Evolutionary conservation across 1,140 invertebrate species (phyloP), one percentile per base, ranked within the genome.

Genomic region (Pseudomyrmex concolor): DNA sequence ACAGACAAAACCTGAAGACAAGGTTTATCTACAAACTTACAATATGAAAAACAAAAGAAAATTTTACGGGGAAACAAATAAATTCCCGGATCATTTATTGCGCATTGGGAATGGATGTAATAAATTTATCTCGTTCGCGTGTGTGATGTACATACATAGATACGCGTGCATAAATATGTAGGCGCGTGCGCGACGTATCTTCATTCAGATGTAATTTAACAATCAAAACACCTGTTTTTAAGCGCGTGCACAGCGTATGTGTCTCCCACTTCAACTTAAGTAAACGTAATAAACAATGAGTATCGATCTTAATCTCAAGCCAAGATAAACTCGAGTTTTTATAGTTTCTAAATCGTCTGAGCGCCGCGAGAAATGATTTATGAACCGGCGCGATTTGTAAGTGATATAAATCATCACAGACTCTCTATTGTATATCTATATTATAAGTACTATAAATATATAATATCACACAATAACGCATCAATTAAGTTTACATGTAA

Each of bases 231-330:
- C 5, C 57, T 15, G 50, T 62, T 45, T 22, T 10, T 70, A 12
- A 15, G 45, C 66, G 57, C 12, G 25, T 10, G 34, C 51, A 70
- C 55, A 70, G 9, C 62, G 60, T 71, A 15, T 3, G 48, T 3
- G 48, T 25, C 55, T 81, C 57, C 12, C 68, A 62, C 70, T 86
- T 84, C 48, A 45, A 68, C 57, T 72, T 83, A 63, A 73, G 67
- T 62, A 87, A 86, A 87, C 84, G 48, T 17, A 82, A 83, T 86
- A 87, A 86, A 87, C 54, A 66, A 86, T 66, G 19, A 86, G 57
- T 70, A 87, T 87, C 82, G 86, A 87, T 87, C 63, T 86, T 87
- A 87, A 84, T 84, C 66, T 60, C 50, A 43, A 51, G 13, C 48
- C 2, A 13, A 10, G 60, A 74, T 68, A 72, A 60, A 22, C 45